Base-by-base conservation (phyloP, 2,888 invertebrate genomes). In the Melanargia galathea region DNA sequence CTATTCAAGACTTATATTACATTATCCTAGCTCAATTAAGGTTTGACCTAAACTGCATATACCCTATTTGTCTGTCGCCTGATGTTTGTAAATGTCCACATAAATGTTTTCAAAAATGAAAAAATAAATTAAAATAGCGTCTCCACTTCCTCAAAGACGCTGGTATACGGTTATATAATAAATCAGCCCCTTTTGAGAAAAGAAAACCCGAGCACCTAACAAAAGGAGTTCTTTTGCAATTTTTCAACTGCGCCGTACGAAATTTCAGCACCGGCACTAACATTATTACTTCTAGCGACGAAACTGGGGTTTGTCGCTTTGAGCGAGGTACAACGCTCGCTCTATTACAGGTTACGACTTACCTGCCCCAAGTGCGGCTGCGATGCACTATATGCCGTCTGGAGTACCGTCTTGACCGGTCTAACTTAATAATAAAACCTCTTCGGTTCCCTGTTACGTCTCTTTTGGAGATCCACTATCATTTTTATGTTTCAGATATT, bases 381-480 rank as follows among this genome's bases (percentile, higher is more conserved):
- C 84, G 79, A 81, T 87, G 86, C 81, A 85, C 81, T 77, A 77
- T 78, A 73, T 72, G 73, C 75, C 77, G 80, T 81, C 79, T 79
- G 77, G 72, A 79, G 78, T 73, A 73, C 75, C 73, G 75, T 75
- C 76, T 80, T 82, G 84, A 80, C 80, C 81, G 80, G 78, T 80
- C 82, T 90, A 88, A 90, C 88, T 84, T 84, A 88, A 90, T 91
- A 90, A 88, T 83, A 85, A 81, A 89, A 88, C 83, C 85, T 87
- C 82, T 84, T 81, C 78, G 75, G 79, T 78, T 71, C 46, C 73
- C 77, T 75, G 79, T 80, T 81, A 83, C 81, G 78, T 83, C 78
- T 80, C 76, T 76, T 82, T 79, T 79, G 70, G 86, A 81, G 82
- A 79, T 83, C 71, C 63, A 61, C 66, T 68, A 60, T 58, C 59